Evolutionary conservation across 1,140 invertebrate species (phyloP).

Genomic region (Pseudomyrmex cubaensis): DNA sequence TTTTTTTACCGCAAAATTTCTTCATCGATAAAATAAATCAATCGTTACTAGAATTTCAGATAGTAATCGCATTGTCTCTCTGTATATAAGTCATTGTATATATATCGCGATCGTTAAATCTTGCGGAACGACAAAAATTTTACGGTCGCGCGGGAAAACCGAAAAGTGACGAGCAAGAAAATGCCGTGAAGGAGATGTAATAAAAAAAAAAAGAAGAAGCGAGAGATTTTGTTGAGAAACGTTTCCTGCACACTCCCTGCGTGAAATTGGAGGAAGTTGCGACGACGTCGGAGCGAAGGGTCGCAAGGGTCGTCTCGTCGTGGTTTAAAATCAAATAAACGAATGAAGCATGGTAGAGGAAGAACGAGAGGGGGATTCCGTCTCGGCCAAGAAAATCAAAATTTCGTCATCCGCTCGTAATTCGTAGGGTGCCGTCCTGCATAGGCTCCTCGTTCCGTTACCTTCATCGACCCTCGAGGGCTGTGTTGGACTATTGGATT

Average conservation of each 20-base stretch:
- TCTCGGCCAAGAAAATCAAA: constrained; percentile 79
- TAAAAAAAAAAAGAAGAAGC: constrained; percentile 10
- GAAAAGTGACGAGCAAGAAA: constrained; percentile 35
- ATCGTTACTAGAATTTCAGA: too few relatives aligned
- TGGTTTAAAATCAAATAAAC: constrained; percentile 76
- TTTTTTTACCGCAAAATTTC: neutral
- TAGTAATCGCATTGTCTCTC: too few relatives aligned
- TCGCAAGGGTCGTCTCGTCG: constrained; percentile 49
- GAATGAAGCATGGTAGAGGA: constrained; percentile 46
- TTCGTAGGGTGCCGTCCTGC: constrained; percentile 71
- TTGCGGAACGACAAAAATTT: constrained; percentile 30
- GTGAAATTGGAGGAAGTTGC: constrained; percentile 46
- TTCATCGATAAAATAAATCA: neutral
- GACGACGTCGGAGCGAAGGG: constrained; percentile 28
- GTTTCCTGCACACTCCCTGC: constrained; percentile 6
- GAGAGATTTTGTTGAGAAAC: constrained; percentile 43
- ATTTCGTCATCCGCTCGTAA: constrained; percentile 79
- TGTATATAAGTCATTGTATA: too few relatives aligned
- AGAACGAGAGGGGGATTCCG: constrained; percentile 17
- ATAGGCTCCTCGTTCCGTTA: constrained; percentile 13
- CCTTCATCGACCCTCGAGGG: constrained; percentile 44
- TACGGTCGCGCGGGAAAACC: constrained; percentile 6
- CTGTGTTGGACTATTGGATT: constrained; percentile 82
- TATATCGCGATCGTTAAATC: constrained; percentile 21
- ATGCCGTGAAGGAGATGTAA: too few relatives aligned